Evolutionary conservation across 2,888 invertebrate species (phyloP).

Genomic region (Dryobota labecula): DNA sequence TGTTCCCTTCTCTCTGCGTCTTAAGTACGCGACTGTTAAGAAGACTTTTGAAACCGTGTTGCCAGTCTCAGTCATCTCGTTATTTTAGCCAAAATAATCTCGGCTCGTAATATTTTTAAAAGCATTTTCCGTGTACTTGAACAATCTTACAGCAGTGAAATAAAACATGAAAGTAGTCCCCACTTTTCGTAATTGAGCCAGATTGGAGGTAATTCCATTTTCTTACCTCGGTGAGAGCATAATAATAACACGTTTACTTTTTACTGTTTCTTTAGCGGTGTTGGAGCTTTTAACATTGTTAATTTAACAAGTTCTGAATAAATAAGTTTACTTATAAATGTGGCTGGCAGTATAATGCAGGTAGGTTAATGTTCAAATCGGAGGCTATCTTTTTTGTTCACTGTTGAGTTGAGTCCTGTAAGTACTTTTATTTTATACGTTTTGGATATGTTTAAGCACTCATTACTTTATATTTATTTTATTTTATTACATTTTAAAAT

Average conservation of each 20-base stretch:
- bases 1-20: no score
- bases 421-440: no score
- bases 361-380: slow-evolving; percentile 1
- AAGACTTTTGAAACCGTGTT: neutral
- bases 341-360: neutral
- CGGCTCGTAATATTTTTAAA: slow-evolving; percentile 20
- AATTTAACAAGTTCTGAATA: slow-evolving; percentile 14
- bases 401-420: no score
- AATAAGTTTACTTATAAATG: slow-evolving; percentile 1
- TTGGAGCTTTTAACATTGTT: slow-evolving; percentile 14
- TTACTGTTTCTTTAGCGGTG: slow-evolving; percentile 25
- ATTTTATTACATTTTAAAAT: no score
- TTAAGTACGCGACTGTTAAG: no score
- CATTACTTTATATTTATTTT: no score
- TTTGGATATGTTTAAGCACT: no score
- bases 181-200: slow-evolving; percentile 55
- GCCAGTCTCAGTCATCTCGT: neutral
- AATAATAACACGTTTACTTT: slow-evolving; percentile 47
- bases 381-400: no score
- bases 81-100: slow-evolving; percentile 8
- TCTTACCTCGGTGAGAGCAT: slow-evolving; percentile 25
- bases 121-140: slow-evolving; percentile 33
- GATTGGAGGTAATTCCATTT: slow-evolving; percentile 55
- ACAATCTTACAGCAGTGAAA: slow-evolving; percentile 37
- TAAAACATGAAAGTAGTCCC: slow-evolving; percentile 44